Evolutionary conservation across 2,888 invertebrate species (phyloP).

Genomic region (Acronicta alni): DNA sequence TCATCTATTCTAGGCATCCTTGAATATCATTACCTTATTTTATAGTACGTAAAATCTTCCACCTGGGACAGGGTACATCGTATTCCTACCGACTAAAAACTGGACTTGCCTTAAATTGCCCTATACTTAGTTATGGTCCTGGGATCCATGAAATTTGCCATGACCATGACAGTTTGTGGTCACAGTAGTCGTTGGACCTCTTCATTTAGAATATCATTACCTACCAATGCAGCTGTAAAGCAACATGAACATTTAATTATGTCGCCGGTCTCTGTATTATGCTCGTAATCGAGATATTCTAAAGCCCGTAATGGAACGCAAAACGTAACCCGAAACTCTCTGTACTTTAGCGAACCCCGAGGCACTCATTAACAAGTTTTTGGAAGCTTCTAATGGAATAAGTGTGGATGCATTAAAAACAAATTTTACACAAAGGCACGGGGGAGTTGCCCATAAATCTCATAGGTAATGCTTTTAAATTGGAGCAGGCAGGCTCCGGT

Average conservation of each 20-base stretch:
- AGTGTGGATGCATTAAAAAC: conserved; percentile 53
- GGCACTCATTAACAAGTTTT: conserved; percentile 54
- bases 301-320: conserved; percentile 39
- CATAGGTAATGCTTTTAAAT: conserved; percentile 44
- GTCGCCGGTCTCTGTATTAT: conserved; percentile 30
- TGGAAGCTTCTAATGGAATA: conserved; percentile 48
- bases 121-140: no score
- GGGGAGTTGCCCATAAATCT: conserved; percentile 39
- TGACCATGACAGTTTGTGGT: no score
- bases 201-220: no score
- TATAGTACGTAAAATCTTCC: no score
- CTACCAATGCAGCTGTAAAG: background rate
- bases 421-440: conserved; percentile 44
- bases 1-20: no score
- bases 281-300: conserved; percentile 35
- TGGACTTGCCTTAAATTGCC: no score
- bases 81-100: no score
- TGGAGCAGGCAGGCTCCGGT: conserved; percentile 19
- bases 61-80: no score
- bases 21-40: no score
- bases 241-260: conserved; percentile 26
- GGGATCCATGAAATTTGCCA: no score
- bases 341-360: conserved; percentile 33
- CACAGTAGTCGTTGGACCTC: no score
- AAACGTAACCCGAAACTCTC: conserved; percentile 38